These are phyloP conservation scores for Eunapius fragilis DNA, from an alignment of 37 sponge, comb jelly and placozoan species.

Conservation along the genomic window DNA sequence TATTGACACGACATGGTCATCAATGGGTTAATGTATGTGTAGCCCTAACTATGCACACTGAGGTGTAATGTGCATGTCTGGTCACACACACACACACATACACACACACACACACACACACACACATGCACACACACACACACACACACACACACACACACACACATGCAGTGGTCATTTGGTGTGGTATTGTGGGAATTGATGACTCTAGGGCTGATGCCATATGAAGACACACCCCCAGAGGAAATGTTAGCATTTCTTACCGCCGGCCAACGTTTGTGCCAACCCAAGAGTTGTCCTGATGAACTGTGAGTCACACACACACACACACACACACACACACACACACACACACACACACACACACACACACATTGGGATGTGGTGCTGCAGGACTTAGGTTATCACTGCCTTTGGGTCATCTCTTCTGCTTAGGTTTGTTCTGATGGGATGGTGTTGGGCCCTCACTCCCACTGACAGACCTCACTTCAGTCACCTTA, in stretches of 20 bases:
- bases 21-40: neutral
- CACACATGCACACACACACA: neutral
- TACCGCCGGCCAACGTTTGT: constrained; percentile 65
- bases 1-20: too few species aligned
- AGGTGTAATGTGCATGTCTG: neutral
- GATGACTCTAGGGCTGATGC: constrained; percentile 71
- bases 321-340: neutral
- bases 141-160: neutral
- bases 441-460: constrained; percentile 91
- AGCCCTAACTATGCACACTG: too few species aligned
- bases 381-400: neutral
- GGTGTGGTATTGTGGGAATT: constrained; percentile 89
- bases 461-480: constrained; percentile 85
- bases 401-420: neutral
- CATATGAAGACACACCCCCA: constrained; percentile 62
- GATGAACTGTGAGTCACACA: constrained; percentile 72
- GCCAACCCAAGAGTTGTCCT: constrained; percentile 78
- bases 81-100: too few species aligned
- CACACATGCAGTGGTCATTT: constrained; percentile 83
- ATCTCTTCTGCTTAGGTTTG: constrained; percentile 55
- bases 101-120: too few species aligned
- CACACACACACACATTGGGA: neutral
- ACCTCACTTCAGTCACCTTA: constrained; percentile 84
- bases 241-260: constrained; percentile 59
- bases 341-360: neutral